A percentile compares a stretch with the other conserved stretches of the same genome.
Conservation (phyloP, 2,797 vertebrate species). For the Limosa lapponica region DNA sequence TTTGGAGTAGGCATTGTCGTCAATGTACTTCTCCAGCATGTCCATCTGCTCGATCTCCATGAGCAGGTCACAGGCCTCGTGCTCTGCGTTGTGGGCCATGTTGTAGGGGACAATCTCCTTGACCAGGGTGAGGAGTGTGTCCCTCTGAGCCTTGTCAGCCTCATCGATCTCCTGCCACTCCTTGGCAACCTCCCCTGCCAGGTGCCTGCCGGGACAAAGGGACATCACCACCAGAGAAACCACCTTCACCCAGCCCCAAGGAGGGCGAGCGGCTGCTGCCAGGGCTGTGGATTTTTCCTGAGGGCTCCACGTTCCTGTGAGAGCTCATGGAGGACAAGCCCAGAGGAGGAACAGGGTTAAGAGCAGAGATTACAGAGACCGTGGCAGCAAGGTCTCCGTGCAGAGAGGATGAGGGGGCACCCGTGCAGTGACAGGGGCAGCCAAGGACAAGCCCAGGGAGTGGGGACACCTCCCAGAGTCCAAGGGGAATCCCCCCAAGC, state of each 20-base stretch:
- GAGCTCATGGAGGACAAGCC: background rate
- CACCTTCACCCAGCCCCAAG: background rate
- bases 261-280: background rate
- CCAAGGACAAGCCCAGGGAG: background rate
- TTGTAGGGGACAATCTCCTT: conserved; percentile 98
- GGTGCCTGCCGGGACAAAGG: conserved; percentile 80
- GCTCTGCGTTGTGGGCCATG: conserved; percentile 98
- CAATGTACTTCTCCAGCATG: conserved; percentile 96
- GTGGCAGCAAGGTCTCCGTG: rapidly evolving
- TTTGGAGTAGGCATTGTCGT: conserved; percentile 96
- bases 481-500: background rate
- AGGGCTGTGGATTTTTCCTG: rapidly evolving
- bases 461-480: background rate
- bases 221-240: background rate
- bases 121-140: conserved; percentile 91
- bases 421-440: background rate
- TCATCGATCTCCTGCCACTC: conserved; percentile 99
- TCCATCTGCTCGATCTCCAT: conserved; percentile 98
- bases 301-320: background rate
- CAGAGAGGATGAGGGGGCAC: background rate
- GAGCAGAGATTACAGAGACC: background rate
- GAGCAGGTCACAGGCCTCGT: conserved; percentile 96
- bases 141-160: conserved; percentile 92
- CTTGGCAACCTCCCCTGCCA: conserved; percentile 96
- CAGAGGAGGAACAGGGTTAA: background rate